A percentile compares a stretch with the other conserved stretches of the same genome.
Conservation (phyloP, 2,113 vertebrate genomes). For the Oryzias woworae region DNA sequence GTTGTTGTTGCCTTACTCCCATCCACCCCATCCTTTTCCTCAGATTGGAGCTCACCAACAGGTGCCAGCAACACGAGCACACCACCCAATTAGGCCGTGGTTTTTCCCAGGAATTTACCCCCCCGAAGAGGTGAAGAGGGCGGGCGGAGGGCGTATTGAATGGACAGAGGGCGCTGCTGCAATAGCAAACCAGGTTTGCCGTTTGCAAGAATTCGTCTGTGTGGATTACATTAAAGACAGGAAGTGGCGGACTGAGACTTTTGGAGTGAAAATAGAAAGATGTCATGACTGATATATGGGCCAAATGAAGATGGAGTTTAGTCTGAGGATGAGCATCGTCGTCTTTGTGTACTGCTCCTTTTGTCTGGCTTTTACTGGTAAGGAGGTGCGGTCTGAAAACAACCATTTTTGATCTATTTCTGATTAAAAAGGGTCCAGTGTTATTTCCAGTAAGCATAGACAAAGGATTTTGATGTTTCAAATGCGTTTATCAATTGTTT, state of each 20-base stretch:
- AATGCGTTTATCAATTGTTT: no score
- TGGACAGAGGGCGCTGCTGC: not conserved
- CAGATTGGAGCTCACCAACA: constrained; percentile 74
- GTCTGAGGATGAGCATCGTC: constrained; percentile 37
- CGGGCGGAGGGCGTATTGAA: constrained; percentile 5
- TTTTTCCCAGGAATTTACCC: constrained; percentile 37
- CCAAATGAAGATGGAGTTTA: constrained; percentile 29
- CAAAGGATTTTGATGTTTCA: no score
- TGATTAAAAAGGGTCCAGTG: no score
- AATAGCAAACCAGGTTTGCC: not conserved
- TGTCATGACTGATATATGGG: constrained; percentile 26
- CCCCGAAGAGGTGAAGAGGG: constrained; percentile 24
- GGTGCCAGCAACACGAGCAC: constrained; percentile 66
- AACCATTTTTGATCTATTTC: not conserved
- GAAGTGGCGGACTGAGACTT: not conserved
- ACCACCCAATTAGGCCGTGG: constrained; percentile 54
- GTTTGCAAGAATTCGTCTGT: not conserved
- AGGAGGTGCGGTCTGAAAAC: constrained; percentile 12
- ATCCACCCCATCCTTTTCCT: constrained; percentile 40
- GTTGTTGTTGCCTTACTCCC: constrained; percentile 25
- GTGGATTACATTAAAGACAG: not conserved
- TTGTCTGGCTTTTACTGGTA: constrained; percentile 65
- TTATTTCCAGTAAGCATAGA: no score
- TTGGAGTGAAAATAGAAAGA: constrained; percentile 18
- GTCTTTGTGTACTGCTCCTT: constrained; percentile 54